Evolutionary conservation across 2,797 vertebrate species (phyloP), one percentile per base, ranked within the genome.

Genomic region (Syngnathus rostellatus): DNA sequence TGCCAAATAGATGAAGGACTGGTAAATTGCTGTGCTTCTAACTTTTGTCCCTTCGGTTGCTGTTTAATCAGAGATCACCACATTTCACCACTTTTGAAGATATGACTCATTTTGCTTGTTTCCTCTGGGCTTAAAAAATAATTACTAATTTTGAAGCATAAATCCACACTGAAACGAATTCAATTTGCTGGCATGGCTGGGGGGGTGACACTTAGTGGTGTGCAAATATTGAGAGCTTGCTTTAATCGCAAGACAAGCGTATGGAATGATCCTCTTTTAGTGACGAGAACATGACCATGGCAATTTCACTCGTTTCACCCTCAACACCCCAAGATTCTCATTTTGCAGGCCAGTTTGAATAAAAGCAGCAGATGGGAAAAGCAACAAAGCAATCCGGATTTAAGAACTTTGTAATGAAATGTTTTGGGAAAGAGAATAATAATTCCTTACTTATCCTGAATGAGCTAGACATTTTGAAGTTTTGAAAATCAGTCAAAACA

Each of bases 101-200:
- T 86, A 80, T 77, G 72, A 84, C 83, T 86, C 76, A 82, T 88
- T 88, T 83, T 79, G 82, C 75, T 78, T 69, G 70, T 72, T 86
- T 87, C 82, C 84, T 80, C 77, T 81, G 85, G 85, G 86, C 80
- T 85, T 86, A 81, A 81, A 88, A 86, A 87, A 89, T 88, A 91
- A 90, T 89, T 89, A 89, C 81, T 78, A 82, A 86, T 86, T 88
- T 81, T 84, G 81, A 85, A 89, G 87, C 83, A 86, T 79, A 90
- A 83, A 88, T 88, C 89, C 77, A 72, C 74, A 84, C 69, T 76
- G 79, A 91, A 89, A 86, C 85, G 83, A 89, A 91, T 87, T 88
- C 74, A 88, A 87, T 89, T 87, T 84, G 77, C 70, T 73, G 81
- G 77, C 69, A 78, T 81, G 85, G 82, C 87, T 84, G 68, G 74